A percentile compares a stretch with the other conserved stretches of the same genome.
phyloP scores from a whole-genome alignment of 2,888 invertebrate genomes.

The Lasioglossum lativentre region DNA sequence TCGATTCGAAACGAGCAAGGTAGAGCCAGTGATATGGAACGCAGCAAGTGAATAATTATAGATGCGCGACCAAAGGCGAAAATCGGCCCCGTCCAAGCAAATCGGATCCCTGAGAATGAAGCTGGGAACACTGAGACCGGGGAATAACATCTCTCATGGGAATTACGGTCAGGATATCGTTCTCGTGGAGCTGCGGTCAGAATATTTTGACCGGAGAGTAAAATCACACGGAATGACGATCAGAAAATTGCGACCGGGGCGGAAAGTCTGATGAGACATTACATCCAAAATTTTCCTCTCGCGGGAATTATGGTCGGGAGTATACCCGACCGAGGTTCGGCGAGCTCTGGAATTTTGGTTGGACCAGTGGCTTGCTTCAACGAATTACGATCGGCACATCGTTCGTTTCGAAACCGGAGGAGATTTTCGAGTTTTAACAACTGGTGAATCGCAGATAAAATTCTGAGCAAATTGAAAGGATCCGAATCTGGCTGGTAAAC shows the following conservation, averaged over 20 bases:
- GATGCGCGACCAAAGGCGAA: background rate
- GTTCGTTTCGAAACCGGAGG: background rate
- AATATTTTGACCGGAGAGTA: slow-evolving; percentile 6
- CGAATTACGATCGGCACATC: background rate
- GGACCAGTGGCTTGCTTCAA: background rate
- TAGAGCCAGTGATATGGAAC: background rate
- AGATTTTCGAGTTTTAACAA: background rate
- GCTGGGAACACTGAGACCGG: background rate
- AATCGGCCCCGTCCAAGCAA: background rate
- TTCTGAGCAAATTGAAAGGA: background rate
- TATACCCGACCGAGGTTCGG: background rate
- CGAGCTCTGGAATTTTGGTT: background rate
- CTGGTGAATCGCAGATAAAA: background rate
- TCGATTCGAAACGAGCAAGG: no score
- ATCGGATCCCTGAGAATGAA: background rate
- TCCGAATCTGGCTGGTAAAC: no score
- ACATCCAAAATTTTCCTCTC: background rate
- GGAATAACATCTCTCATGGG: background rate
- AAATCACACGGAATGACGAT: slow-evolving; percentile 7
- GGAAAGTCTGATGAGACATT: slow-evolving; percentile 9
- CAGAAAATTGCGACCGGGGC: background rate
- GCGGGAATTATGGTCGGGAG: background rate
- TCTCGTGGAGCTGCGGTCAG: background rate
- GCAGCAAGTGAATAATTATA: background rate
- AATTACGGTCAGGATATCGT: background rate